Base-by-base conservation (phyloP, 2,888 invertebrate species). In the Trichogramma dendrolimi region DNA sequence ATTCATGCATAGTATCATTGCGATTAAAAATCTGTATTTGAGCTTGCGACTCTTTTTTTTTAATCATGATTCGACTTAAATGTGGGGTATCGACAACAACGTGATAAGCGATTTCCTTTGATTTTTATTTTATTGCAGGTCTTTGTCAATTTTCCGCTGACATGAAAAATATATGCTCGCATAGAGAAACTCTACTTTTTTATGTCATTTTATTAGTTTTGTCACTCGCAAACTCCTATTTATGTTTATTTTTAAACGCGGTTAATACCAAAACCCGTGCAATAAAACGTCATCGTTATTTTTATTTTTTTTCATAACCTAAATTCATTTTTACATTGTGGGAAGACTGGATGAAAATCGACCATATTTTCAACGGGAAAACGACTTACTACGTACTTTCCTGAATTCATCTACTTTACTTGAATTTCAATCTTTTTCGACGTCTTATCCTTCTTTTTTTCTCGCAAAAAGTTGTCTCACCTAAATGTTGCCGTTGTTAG, bases 341-440 rank as follows among this genome's bases (percentile, higher is more conserved):
- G 71, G 71, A 71, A 71, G 71, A 71, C 71, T 69, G 67, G 64
- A 65, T 67, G 67, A 62, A 66, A 66, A 67, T 67, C 64, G 66
- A 66, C 60, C 53, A 55, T 60, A 59, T 64, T 59, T 55, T 57
- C 63, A 10, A 46, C 65, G 51, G 55, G 58, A 52, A 65, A 60
- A 59, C 65, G 59, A 61, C 52, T 63, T 54, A 27, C 27, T 27
- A 27, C 27, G 27, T 27, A 27, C 27, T 27, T 27, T 27, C 27
- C 27, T 27, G 27, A 3, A 27, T 27, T 27, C 27, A 27, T 27
- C 27, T 27, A 27, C 27, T 27, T 27, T 27, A 27, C 27, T 27
- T 27, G 27, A 27, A 27, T 27, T 27, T 27, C 27, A 27, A 27
- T 27, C 27, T 27, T 27, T 27, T 27, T 27, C 27, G 27, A 27